These are phyloP conservation scores for Aldabrachelys gigantea DNA, from an alignment of 2,113 vertebrate species.

Conservation along the genomic window DNA sequence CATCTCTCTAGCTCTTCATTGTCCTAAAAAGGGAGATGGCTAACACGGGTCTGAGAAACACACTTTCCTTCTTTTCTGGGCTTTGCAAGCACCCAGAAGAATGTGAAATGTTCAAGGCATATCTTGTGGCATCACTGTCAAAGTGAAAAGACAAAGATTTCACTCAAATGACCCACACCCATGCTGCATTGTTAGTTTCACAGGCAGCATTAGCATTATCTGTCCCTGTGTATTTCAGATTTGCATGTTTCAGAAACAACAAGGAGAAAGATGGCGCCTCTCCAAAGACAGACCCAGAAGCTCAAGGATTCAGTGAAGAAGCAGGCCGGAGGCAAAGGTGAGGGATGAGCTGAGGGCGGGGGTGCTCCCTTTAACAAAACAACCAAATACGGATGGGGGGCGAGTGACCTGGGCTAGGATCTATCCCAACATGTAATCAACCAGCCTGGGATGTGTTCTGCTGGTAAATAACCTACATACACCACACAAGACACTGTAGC, in stretches of 20 bases:
- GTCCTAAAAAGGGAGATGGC: not conserved
- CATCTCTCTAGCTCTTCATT: not conserved
- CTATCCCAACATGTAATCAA: not conserved
- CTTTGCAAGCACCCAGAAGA: too few relatives aligned
- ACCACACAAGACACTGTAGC: not conserved
- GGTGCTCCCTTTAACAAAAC: not conserved
- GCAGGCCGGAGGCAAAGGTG: not conserved
- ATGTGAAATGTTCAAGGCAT: too few relatives aligned
- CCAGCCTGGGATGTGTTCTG: not conserved
- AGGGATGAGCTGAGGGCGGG: not conserved
- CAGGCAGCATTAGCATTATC: not conserved
- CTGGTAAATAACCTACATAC: not conserved
- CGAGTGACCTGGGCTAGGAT: not conserved
- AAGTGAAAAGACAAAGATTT: too few relatives aligned
- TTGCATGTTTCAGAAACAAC: not conserved
- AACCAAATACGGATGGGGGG: not conserved
- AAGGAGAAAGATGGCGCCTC: not conserved
- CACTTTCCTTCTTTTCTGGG: too few relatives aligned
- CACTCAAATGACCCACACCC: too few relatives aligned
- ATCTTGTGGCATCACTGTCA: too few relatives aligned
- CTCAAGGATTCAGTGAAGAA: not conserved
- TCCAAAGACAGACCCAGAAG: not conserved
- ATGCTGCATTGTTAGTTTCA: not conserved
- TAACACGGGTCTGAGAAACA: too few relatives aligned
- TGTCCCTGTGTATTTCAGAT: not conserved